A percentile compares a stretch with the other conserved stretches of the same genome.
phyloP scores from a whole-genome alignment of 2,888 invertebrate genomes.

The Lithosia quadra region DNA sequence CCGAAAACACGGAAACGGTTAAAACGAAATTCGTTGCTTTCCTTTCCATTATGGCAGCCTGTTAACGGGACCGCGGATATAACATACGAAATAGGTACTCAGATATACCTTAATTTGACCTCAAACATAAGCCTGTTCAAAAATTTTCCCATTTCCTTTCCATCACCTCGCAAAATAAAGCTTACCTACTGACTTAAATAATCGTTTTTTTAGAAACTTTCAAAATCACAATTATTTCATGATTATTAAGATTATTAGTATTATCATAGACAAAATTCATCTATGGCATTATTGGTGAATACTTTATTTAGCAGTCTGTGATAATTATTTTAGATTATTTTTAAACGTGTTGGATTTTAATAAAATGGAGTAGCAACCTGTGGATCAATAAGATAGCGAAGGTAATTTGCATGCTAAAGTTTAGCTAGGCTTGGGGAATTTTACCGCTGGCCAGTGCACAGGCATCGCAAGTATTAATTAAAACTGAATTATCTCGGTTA shows the following conservation, averaged over 20 bases:
- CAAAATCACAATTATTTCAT: too few relatives aligned
- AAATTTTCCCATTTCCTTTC: not conserved
- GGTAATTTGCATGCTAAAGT: conserved; percentile 70
- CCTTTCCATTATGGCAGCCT: not conserved
- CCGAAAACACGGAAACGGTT: not conserved
- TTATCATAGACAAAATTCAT: too few relatives aligned
- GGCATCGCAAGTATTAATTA: conserved; percentile 64
- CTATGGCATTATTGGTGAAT: too few relatives aligned
- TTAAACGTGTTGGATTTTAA: not conserved
- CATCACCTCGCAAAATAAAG: not conserved
- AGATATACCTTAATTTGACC: not conserved
- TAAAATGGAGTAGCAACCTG: conserved; percentile 25
- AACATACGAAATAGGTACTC: not conserved
- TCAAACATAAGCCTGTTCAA: too few relatives aligned
- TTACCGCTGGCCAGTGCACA: conserved; percentile 53
- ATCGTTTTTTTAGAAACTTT: too few relatives aligned
- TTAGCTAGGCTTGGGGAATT: conserved; percentile 58
- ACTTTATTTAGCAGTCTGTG: too few relatives aligned
- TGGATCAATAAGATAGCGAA: conserved; percentile 52
- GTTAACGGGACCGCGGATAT: not conserved
- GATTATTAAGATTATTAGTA: too few relatives aligned
- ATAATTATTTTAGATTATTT: too few relatives aligned
- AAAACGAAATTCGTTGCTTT: conserved; percentile 1
- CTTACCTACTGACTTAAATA: too few relatives aligned
- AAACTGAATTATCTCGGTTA: conserved; percentile 71